Percentiles rank a stretch among this genome's conserved stretches.
phyloP scores from a whole-genome alignment of 1,140 invertebrate species.

The Heliothis virescens region DNA sequence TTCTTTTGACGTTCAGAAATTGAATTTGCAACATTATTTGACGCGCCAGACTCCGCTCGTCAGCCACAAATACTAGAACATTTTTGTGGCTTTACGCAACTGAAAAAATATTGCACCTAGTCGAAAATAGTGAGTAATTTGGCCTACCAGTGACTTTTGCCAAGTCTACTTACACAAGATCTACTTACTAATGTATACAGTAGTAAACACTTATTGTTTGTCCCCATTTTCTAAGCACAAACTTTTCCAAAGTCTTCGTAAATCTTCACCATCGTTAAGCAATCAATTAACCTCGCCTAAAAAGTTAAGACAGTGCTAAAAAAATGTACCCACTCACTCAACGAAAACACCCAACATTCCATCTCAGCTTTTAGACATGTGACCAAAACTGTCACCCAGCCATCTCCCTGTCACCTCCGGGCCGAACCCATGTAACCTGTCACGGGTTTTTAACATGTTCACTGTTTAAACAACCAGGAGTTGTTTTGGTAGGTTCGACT shows the following conservation, averaged over 20 bases:
- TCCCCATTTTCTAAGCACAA: slow-evolving; percentile 1
- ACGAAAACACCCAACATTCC: neutral
- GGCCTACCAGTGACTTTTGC: too few relatives aligned
- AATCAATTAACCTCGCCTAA: slow-evolving; percentile 27
- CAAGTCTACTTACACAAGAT: too few relatives aligned
- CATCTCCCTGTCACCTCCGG: slow-evolving; percentile 10
- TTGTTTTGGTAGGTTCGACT: slow-evolving; percentile 2
- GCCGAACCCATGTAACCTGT: slow-evolving; percentile 21
- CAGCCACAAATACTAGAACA: too few relatives aligned
- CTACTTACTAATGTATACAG: neutral
- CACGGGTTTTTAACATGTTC: slow-evolving; percentile 31
- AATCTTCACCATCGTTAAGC: slow-evolving; percentile 29
- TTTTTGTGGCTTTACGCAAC: too few relatives aligned
- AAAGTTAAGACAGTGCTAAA: neutral
- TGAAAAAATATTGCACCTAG: too few relatives aligned
- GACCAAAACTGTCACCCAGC: slow-evolving; percentile 14
- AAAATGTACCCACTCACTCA: neutral
- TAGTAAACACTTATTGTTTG: slow-evolving; percentile 54
- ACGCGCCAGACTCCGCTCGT: slow-evolving; percentile 34
- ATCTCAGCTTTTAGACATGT: slow-evolving; percentile 14
- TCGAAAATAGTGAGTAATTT: too few relatives aligned
- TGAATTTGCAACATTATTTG: slow-evolving; percentile 60
- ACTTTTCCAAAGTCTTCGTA: slow-evolving; percentile 1
- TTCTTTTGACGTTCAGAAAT: slow-evolving; percentile 56
- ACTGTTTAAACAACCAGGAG: too few relatives aligned